A percentile compares a stretch with the other conserved stretches of the same genome.
Evolutionary conservation across 2,113 vertebrate species (phyloP).

Genomic region (Columba livia): DNA sequence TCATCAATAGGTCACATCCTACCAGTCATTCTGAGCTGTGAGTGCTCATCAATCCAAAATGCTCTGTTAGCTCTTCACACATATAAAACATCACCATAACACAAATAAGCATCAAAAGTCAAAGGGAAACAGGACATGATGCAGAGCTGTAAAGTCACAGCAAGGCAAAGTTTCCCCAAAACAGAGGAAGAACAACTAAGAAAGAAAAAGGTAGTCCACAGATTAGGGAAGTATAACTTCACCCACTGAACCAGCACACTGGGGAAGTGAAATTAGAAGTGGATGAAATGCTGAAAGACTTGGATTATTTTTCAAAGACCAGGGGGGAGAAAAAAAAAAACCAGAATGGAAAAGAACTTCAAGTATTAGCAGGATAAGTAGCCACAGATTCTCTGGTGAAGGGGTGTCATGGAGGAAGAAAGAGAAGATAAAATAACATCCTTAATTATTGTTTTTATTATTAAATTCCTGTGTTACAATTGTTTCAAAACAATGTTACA

Average conservation of each 20-base stretch:
- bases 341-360: neutral
- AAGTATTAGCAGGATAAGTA: neutral
- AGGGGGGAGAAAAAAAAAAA: neutral
- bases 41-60: neutral
- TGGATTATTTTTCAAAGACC: neutral
- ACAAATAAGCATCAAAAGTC: neutral
- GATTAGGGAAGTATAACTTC: slow-evolving; percentile 30
- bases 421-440: neutral
- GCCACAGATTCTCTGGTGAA: neutral
- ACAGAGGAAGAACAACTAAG: slow-evolving; percentile 32
- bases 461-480: neutral
- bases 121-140: neutral
- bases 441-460: neutral
- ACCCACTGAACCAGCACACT: neutral
- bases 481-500: neutral
- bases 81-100: neutral
- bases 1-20: slow-evolving; percentile 12
- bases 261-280: slow-evolving; percentile 50
- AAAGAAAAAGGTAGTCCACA: slow-evolving; percentile 17
- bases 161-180: slow-evolving; percentile 17
- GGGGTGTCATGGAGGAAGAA: neutral
- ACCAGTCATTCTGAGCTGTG: neutral
- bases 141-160: neutral
- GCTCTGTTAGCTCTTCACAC: neutral
- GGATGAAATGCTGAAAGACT: neutral